Evolutionary conservation across 2,113 vertebrate species (phyloP).

Genomic region (Tringa solitaria): DNA sequence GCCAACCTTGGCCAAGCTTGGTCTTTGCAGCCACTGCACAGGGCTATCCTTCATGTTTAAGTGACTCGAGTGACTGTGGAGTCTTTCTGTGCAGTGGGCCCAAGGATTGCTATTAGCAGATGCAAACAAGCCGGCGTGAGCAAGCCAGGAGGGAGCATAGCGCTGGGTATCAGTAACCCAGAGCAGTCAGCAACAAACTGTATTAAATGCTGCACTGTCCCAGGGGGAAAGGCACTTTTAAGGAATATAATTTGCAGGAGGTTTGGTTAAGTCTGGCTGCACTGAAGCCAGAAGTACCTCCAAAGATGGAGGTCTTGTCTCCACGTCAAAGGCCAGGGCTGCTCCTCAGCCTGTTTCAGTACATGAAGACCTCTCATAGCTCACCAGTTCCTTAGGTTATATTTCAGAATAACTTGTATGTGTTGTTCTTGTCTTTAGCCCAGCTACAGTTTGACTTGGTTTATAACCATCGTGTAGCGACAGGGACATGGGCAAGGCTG

Average conservation of each 20-base stretch:
- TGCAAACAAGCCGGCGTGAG: neutral
- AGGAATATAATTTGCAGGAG: neutral
- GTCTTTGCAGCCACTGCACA: neutral
- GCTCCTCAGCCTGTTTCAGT: neutral
- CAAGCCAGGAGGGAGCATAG: neutral
- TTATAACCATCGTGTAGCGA: neutral
- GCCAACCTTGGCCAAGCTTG: neutral
- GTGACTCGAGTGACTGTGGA: too few species aligned
- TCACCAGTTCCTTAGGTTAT: neutral
- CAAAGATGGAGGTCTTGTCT: neutral
- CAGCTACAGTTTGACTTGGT: neutral
- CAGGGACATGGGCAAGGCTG: neutral
- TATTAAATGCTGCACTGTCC: neutral
- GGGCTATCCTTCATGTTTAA: neutral
- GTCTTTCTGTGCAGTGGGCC: too few species aligned
- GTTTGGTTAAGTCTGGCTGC: neutral
- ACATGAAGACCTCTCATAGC: rapidly evolving
- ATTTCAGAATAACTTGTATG: neutral
- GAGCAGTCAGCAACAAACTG: neutral
- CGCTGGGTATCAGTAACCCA: neutral
- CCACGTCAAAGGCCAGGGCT: too few species aligned
- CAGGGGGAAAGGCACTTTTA: neutral
- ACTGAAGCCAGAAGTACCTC: neutral
- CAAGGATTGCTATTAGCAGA: neutral
- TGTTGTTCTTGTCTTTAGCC: neutral